These are phyloP conservation scores for Heliconius erato DNA, from an alignment of 2,888 invertebrate species.

Conservation along the genomic window DNA sequence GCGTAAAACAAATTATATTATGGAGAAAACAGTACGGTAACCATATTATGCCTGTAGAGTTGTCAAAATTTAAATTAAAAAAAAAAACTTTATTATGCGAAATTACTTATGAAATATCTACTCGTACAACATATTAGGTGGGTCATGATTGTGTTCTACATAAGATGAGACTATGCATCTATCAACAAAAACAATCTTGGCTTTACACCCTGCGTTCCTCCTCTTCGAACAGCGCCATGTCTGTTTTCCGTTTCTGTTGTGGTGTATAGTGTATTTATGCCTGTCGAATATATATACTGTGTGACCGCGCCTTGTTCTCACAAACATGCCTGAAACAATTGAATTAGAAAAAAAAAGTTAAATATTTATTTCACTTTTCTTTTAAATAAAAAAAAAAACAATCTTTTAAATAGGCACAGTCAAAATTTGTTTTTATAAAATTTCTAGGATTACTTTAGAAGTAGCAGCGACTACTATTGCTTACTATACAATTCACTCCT, in stretches of 20 bases:
- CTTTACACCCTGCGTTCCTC: background rate
- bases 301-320: background rate
- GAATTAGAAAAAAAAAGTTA: background rate
- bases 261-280: background rate
- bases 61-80: background rate
- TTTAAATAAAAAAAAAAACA: background rate
- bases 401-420: background rate
- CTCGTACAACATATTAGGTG: background rate
- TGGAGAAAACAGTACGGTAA: too few species aligned
- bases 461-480: too few species aligned
- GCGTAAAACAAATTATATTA: too few species aligned
- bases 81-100: background rate
- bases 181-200: background rate
- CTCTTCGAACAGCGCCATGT: background rate
- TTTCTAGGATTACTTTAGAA: too few species aligned
- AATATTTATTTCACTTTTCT: background rate
- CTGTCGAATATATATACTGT: background rate
- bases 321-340: conserved; percentile 23
- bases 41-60: too few species aligned
- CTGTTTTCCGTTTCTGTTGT: background rate
- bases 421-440: too few species aligned
- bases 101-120: background rate
- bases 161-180: background rate
- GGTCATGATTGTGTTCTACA: background rate
- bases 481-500: too few species aligned